phyloP scores from a whole-genome alignment of 2,113 vertebrate species.

The Caracal caracal region DNA sequence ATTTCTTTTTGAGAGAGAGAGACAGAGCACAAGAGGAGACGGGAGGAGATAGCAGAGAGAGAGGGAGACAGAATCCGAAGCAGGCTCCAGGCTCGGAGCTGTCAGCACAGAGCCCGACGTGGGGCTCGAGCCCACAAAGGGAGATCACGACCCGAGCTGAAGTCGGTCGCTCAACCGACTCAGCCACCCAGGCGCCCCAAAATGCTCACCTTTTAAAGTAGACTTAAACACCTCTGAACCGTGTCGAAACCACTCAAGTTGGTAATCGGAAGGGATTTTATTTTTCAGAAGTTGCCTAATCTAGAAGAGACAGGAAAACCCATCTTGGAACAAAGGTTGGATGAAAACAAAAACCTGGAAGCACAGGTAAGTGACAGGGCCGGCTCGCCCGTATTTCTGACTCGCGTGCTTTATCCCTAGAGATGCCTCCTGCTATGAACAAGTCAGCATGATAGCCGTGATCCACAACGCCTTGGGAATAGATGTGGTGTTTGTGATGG shows the following conservation, averaged over 20 bases:
- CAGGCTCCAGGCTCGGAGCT: no score
- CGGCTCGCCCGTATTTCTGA: not conserved
- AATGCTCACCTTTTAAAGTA: not conserved
- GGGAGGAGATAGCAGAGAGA: no score
- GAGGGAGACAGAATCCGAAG: no score
- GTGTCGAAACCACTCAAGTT: not conserved
- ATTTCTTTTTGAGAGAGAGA: no score
- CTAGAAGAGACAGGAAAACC: conserved; percentile 75
- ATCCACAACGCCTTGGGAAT: no score
- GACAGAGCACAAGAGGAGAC: no score
- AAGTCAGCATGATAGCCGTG: not conserved
- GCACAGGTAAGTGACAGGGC: conserved; percentile 62
- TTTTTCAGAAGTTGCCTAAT: conserved; percentile 70
- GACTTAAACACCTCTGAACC: not conserved
- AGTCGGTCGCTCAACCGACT: no score
- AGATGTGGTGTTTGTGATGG: not conserved
- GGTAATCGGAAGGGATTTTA: not conserved
- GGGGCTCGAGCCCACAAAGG: no score
- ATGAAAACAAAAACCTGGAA: conserved; percentile 60
- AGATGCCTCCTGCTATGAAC: fast-evolving
- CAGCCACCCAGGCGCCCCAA: no score
- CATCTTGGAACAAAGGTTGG: conserved; percentile 59
- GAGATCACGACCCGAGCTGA: no score
- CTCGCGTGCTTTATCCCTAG: fast-evolving
- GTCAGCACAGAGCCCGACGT: no score